A percentile compares a stretch with the other conserved stretches of the same genome.
Evolutionary conservation across 2,888 invertebrate genomes (phyloP).

Genomic region (Coecobrya sp.): DNA sequence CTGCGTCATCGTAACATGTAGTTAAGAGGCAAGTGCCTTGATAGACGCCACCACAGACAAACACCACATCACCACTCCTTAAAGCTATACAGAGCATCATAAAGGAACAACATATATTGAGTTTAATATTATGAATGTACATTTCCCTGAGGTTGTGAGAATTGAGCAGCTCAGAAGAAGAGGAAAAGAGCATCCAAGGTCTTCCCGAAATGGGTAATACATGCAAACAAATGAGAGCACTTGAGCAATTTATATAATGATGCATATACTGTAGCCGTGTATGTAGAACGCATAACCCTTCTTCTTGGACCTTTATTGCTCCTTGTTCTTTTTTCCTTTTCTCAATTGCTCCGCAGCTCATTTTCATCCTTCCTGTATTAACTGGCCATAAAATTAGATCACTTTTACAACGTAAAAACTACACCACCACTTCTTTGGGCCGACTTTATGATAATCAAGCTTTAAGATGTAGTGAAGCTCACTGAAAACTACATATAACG

Average conservation of each 20-base stretch:
- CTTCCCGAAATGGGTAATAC: constrained; percentile 77
- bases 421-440: background rate
- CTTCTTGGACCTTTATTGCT: constrained; percentile 72
- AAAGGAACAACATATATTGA: background rate
- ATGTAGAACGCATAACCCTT: constrained; percentile 12
- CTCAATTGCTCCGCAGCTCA: constrained; percentile 79
- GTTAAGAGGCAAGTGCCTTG: background rate
- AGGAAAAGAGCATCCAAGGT: constrained; percentile 31
- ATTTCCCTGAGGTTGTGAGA: background rate
- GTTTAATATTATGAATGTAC: background rate
- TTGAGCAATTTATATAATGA: constrained; percentile 11
- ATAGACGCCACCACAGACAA: constrained; percentile 34
- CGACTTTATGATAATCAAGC: background rate
- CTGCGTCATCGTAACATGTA: constrained; percentile 36
- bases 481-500: constrained; percentile 52
- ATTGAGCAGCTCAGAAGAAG: background rate
- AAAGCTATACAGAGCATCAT: background rate
- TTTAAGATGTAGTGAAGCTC: background rate
- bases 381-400: constrained; percentile 86
- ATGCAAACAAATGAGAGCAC: constrained; percentile 81
- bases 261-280: background rate
- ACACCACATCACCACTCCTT: background rate
- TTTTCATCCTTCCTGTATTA: constrained; percentile 84
- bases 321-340: constrained; percentile 68
- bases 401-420: constrained; percentile 81